A percentile compares a stretch with the other conserved stretches of the same genome.
Evolutionary conservation across 1,140 invertebrate species (phyloP).

Genomic region (Euwallacea similis): DNA sequence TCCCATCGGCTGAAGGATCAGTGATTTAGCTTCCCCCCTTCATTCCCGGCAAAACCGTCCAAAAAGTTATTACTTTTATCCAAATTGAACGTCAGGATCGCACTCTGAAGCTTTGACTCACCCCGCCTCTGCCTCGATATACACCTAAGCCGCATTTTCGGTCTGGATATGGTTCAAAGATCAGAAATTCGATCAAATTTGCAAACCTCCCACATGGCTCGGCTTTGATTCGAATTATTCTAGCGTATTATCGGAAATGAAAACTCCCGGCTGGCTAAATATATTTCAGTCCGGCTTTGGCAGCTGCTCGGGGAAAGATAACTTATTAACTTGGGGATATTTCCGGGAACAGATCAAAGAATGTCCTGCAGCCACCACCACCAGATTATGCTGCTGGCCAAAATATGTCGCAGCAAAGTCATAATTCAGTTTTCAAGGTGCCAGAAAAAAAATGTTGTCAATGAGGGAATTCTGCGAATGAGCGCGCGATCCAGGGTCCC

Average conservation of each 20-base stretch:
- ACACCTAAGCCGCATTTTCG: too few relatives aligned
- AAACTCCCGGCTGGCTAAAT: slow-evolving; percentile 6
- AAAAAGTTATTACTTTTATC: neutral
- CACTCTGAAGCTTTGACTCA: too few relatives aligned
- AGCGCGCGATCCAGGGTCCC: too few relatives aligned
- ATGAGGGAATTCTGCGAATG: too few relatives aligned
- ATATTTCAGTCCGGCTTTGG: slow-evolving; percentile 10
- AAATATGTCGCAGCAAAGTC: too few relatives aligned
- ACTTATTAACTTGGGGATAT: slow-evolving; percentile 11
- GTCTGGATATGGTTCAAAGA: neutral
- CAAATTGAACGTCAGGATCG: too few relatives aligned
- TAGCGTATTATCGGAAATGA: slow-evolving; percentile 27
- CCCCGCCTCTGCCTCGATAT: too few relatives aligned
- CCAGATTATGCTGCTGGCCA: too few relatives aligned
- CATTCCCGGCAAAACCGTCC: neutral
- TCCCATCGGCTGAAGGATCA: slow-evolving; percentile 3
- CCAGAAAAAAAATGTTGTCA: too few relatives aligned
- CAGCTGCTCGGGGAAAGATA: slow-evolving; percentile 19
- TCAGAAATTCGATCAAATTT: slow-evolving; percentile 28
- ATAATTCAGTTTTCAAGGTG: too few relatives aligned
- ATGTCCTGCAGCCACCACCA: too few relatives aligned
- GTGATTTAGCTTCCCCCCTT: slow-evolving; percentile 6
- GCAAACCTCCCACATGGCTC: slow-evolving; percentile 15
- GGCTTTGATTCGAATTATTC: slow-evolving; percentile 29
- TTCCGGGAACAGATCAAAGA: slow-evolving; percentile 7